Base-by-base conservation (phyloP, 2,113 vertebrate genomes). In the Lynx canadensis region DNA sequence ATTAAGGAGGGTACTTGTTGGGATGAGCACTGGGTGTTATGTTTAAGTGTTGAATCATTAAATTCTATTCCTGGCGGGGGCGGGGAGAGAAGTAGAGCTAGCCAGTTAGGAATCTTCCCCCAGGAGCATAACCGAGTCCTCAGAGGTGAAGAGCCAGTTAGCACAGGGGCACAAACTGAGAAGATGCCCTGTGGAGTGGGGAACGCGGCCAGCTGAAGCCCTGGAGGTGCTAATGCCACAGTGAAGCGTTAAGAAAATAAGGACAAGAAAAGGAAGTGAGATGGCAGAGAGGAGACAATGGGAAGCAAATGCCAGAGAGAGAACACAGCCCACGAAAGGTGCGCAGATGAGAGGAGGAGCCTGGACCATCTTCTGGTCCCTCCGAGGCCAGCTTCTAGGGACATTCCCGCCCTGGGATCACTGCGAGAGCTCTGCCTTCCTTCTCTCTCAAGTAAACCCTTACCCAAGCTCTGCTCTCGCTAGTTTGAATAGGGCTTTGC, bases 311-410 rank as follows among this genome's bases (percentile, higher is more conserved):
- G 57, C n/a, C 33, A 45, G 21, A 33, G 14, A 29, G 12, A 85
- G 63, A 29, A 52, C 13, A 21, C 4, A 63, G 71, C 31, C 4
- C 45, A 19, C 0, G 78, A 41, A 38, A n/a, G 18, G 45, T 11
- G 19, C 11, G 1, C 57, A 29, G 21, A 7, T 2, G 9, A 18
- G 31, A 45, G 45, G 1, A 78, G 18, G 0, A 0, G 1, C 41
- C 78, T n/a, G 23, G 65, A 50, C 8, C 27, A 18, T 12, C 36
- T 68, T 73, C 41, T 1, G 18, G 48, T 41, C 16, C 50, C 74
- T 13, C 13, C 0, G 41, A 38, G 65, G 18, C 31, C 29, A 76
- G 52, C 55, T 36, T 74, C 82, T 25, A 48, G 4, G 0, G 8
- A 3, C 68, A 45, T 25, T 27, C 41, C 19, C 23, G 7, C 3